Base-by-base conservation (phyloP, 2,797 vertebrate genomes). In the Rhabdomys pumilio region DNA sequence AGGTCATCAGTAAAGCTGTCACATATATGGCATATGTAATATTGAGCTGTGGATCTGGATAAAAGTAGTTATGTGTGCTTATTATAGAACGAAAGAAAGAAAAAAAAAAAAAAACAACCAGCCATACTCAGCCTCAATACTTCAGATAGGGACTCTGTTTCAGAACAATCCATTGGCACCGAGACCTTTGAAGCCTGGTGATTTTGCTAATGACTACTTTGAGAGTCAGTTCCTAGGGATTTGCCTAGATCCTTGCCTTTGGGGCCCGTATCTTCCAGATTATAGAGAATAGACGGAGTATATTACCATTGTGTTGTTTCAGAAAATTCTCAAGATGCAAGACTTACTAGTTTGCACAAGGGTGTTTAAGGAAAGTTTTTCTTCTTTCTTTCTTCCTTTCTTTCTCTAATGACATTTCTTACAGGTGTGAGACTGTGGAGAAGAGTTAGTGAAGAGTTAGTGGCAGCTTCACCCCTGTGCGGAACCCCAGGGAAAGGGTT, bases 401-500 rank as follows among this genome's bases (percentile, higher is more conserved):
- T 38, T 14, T 76, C 31, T n/a, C n/a, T 77, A 9, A 24, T 12
- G 77, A 72, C 38, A 4, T 93, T 73, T 97, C 96, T 72, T 89
- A 79, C 8, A 84, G 89, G n/a, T 93, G 86, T 83, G 63, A 63
- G 79, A 93, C 65, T 89, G 50, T 3, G 7, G 15, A 76, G 50
- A 86, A 80, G n/a, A 75, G 20, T 47, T 50, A 84, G 44, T 31
- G 31, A 80, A 87, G 69, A 79, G 47, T 50, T 90, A 34, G 26
- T 83, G 41, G 34, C 41, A 34, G 50, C 4, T 91, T 86, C 57
- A 61, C 80, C 55, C 31, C 3, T 63, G 14, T 53, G 14, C 89
- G 91, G 95, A 53, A 38, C 73, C 79, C 82, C 38, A 82, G 95
- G 86, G 96, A 97, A 98, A 55, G 98, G 96, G 98, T 98, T 98